A percentile compares a stretch with the other conserved stretches of the same genome.
Conservation (phyloP, 2,797 vertebrate genomes). For the Notamacropus eugenii region DNA sequence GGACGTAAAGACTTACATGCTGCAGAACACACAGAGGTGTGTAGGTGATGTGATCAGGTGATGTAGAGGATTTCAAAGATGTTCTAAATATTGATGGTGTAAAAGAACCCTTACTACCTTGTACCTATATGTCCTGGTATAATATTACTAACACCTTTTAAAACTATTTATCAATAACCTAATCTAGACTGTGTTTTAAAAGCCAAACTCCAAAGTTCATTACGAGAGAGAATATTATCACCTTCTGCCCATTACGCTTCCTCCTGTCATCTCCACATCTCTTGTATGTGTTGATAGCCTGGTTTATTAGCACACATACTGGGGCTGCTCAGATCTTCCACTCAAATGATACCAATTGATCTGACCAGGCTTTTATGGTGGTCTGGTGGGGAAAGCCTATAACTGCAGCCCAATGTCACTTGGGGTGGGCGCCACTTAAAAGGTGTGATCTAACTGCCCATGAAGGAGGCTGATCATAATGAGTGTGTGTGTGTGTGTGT, state of each 20-base stretch:
- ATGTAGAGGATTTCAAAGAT: not conserved
- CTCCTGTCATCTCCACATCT: not conserved
- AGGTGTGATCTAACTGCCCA: not conserved
- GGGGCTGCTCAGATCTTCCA: not conserved
- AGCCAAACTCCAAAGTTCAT: not conserved
- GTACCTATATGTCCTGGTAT: not conserved
- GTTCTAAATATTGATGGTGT: not conserved
- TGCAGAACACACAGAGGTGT: not conserved
- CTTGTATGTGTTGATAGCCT: not conserved
- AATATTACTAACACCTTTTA: not conserved
- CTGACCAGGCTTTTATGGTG: not conserved
- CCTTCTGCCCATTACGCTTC: not conserved
- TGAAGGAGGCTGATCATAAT: not conserved
- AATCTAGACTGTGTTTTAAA: too few relatives aligned
- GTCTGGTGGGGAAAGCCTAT: not conserved
- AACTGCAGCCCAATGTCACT: not conserved
- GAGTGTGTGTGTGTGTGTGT: too few relatives aligned
- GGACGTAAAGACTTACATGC: not conserved
- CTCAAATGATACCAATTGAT: not conserved
- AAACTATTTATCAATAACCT: not conserved
- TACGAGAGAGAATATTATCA: not conserved
- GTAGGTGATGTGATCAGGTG: not conserved
- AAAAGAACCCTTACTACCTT: not conserved
- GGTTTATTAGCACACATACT: not conserved
- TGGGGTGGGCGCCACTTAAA: not conserved